Base-by-base conservation (phyloP, 2,113 vertebrate species). In the Aegotheles bennettii region DNA sequence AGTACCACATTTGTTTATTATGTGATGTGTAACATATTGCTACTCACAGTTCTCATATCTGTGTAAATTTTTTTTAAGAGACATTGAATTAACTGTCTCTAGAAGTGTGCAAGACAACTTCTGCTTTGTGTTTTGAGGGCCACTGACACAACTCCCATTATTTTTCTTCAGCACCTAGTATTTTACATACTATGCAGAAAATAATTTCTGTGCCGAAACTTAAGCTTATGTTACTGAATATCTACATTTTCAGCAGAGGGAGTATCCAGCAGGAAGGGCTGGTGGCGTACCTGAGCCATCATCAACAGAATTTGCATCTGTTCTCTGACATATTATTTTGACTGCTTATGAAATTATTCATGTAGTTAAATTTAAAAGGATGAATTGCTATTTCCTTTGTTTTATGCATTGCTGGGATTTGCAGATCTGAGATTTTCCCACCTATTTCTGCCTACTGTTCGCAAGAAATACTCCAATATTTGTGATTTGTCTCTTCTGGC, bases 71-170 rank as follows among this genome's bases (percentile, higher is more conserved):
- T n/a, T n/a, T n/a, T n/a, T n/a, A n/a, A n/a, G n/a, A n/a, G n/a
- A n/a, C 13, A 64, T 43, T 81, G 70, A 53, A 63, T 69, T 53
- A 70, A 45, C 9, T 50, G 1, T n/a, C 78, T 94, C 94, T 83
- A 90, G 89, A 95, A 84, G 90, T 92, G 95, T 43, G 63, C 93
- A 90, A 51, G 43, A 82, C 73, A 96, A 89, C 75, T 92, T 91
- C 54, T 93, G 71, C 33, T 87, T 93, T 80, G 56, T 82, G 60
- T 80, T 97, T 91, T 93, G 71, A 67, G 89, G 89, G 83, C 76
- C 82, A 33, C 48, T 93, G 78, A 75, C 35, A 80, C 29, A 86
- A 64, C 35, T 88, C 29, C 31, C 5, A 12, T 57, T 81, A 75
- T 90, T 96, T 91, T 96, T 91, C 71, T 90, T 71, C 51, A 94